Base-by-base conservation (phyloP, 2,888 invertebrate genomes). In the Chymomyza caudatula region DNA sequence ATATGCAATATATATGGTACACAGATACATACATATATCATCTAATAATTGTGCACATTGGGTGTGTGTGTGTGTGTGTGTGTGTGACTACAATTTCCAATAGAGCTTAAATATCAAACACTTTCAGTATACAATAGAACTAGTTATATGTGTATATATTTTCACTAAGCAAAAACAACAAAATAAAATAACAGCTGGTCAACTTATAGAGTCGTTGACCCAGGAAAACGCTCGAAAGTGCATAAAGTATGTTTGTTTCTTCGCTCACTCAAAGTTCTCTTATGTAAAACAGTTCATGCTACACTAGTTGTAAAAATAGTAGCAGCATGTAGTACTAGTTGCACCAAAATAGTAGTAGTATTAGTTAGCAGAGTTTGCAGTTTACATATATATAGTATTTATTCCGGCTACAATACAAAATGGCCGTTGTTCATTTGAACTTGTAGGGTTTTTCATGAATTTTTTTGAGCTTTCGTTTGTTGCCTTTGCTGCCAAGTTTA, bases 41-140 rank as follows among this genome's bases (percentile, higher is more conserved):
- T 42, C 62, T 74, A 73, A 69, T 68, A 70, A 73, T 65, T 73
- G 47, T 47, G 47, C 47, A 19, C n/a, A 19, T 59, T 44, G 37
- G 22, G 19, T 55, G 22, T 23, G 23, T 52, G 49, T 63, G 49
- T 49, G 61, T 65, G 68, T 64, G 60, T 68, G 63, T 71, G 61
- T 69, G 52, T 54, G 62, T 74, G 63, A 75, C 64, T 54, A 67
- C 69, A 72, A 67, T 60, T 47, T 54, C 42, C 1, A 44, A 49
- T 67, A 54, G 60, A 63, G 60, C 67, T 61, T 51, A 67, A 65
- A 67, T 69, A 74, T 71, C 74, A 66, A 74, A 77, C 71, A 69
- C 13, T 56, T 65, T 69, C 72, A 67, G 63, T 70, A 64, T 65
- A 66, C 62, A 69, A 61, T 25, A 51, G 19, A 54, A 44, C 65